These are phyloP conservation scores for Cyclargus thomasi DNA, from an alignment of 1,140 invertebrate species.

Conservation along the genomic window DNA sequence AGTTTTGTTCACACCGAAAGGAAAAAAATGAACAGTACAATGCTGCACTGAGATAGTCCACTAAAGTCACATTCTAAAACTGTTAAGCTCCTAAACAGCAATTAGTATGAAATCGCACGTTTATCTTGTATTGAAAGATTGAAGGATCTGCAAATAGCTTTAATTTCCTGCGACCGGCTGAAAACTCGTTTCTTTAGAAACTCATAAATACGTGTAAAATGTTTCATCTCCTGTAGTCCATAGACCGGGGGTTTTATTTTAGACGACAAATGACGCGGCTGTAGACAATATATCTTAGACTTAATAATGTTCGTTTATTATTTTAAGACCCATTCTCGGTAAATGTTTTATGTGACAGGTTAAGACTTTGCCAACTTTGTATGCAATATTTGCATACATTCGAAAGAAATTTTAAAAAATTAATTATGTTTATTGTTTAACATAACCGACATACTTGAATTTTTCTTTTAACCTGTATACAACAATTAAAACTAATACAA, in stretches of 20 bases:
- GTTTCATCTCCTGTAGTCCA: background rate
- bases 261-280: conserved; percentile 2
- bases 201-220: conserved; percentile 3
- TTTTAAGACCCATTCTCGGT: background rate
- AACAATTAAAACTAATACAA: no score
- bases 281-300: conserved; percentile 1
- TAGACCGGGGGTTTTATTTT: background rate
- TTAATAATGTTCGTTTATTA: background rate
- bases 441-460: no score
- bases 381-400: background rate
- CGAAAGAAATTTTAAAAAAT: no score
- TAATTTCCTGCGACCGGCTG: background rate
- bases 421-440: no score
- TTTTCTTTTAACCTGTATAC: no score
- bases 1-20: no score
- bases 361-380: background rate
- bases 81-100: no score
- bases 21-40: no score
- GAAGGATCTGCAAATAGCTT: background rate
- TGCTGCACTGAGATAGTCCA: no score
- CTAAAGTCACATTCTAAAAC: no score
- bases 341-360: background rate
- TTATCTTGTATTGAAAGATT: background rate
- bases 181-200: conserved; percentile 1
- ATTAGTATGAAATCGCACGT: background rate